phyloP scores from a whole-genome alignment of 1,140 invertebrate genomes.

The Tetragnatha versicolor region DNA sequence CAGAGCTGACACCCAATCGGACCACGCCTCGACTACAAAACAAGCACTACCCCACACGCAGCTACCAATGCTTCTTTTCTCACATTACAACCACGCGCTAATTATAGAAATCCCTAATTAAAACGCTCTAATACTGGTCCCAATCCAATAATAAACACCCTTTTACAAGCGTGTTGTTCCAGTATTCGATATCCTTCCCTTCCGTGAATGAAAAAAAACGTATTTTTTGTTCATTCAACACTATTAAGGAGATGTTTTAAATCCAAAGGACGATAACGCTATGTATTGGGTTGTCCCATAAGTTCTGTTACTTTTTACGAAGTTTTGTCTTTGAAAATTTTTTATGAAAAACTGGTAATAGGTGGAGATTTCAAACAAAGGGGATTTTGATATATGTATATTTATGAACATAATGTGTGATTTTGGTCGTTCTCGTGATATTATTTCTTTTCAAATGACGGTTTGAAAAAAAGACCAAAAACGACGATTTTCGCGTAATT shows the following conservation, averaged over 20 bases:
- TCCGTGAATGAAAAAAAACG: conserved; percentile 18
- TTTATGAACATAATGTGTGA: too few relatives aligned
- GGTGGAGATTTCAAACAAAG: too few relatives aligned
- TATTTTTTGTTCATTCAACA: background rate
- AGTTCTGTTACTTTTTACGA: background rate
- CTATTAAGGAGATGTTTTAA: background rate
- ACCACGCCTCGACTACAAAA: too few relatives aligned
- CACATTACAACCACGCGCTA: background rate
- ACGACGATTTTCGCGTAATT: too few relatives aligned
- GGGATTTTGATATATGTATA: too few relatives aligned
- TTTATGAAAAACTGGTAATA: too few relatives aligned
- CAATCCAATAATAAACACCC: conserved; percentile 31
- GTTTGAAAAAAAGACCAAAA: too few relatives aligned
- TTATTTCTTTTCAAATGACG: too few relatives aligned
- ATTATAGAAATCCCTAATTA: conserved; percentile 3
- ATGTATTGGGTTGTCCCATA: background rate
- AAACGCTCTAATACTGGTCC: conserved; percentile 3
- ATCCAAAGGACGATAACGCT: background rate
- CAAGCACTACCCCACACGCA: too few relatives aligned
- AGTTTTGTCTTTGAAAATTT: background rate
- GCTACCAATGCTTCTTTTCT: too few relatives aligned
- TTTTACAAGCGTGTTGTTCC: conserved; percentile 6
- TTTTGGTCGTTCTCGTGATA: too few relatives aligned
- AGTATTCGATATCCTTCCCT: background rate
- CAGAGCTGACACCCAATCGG: too few relatives aligned